These are phyloP conservation scores for Cistogaster globosa DNA, from an alignment of 2,888 invertebrate species.

Conservation along the genomic window DNA sequence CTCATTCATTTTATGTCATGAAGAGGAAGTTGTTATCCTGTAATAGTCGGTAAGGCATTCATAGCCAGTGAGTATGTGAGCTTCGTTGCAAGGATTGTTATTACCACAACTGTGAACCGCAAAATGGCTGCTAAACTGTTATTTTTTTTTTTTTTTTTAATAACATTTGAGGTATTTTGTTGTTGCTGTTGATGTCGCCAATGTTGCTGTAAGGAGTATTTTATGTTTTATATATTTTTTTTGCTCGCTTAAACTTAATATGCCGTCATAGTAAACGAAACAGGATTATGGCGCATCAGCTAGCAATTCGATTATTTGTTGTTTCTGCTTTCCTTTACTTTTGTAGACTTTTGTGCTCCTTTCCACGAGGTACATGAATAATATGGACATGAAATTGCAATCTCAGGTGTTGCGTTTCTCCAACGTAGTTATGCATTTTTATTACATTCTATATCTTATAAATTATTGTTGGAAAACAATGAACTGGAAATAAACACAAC, in stretches of 20 bases:
- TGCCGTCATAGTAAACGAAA: conserved; percentile 66
- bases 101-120: conserved; percentile 77
- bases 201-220: conserved; percentile 33
- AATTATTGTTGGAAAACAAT: conserved; percentile 70
- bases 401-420: conserved; percentile 72
- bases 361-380: conserved; percentile 28
- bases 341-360: conserved; percentile 17
- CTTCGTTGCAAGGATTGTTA: conserved; percentile 60
- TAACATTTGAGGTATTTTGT: background rate
- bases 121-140: conserved; percentile 83
- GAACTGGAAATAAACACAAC: conserved; percentile 11
- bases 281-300: conserved; percentile 75
- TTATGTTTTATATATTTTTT: conserved; percentile 45
- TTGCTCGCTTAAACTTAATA: conserved; percentile 62
- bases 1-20: background rate
- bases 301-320: conserved; percentile 73
- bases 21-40: conserved; percentile 54
- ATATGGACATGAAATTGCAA: conserved; percentile 61
- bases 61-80: conserved; percentile 38
- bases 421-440: conserved; percentile 54
- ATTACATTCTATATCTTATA: conserved; percentile 76
- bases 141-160: conserved; percentile 58
- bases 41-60: conserved; percentile 17
- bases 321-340: conserved; percentile 29
- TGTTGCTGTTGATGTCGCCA: conserved; percentile 16